Evolutionary conservation across 64 coral and sea anemone genomes (phyloP), one percentile per base, ranked within the genome.

Genomic region (Porites australiensis): DNA sequence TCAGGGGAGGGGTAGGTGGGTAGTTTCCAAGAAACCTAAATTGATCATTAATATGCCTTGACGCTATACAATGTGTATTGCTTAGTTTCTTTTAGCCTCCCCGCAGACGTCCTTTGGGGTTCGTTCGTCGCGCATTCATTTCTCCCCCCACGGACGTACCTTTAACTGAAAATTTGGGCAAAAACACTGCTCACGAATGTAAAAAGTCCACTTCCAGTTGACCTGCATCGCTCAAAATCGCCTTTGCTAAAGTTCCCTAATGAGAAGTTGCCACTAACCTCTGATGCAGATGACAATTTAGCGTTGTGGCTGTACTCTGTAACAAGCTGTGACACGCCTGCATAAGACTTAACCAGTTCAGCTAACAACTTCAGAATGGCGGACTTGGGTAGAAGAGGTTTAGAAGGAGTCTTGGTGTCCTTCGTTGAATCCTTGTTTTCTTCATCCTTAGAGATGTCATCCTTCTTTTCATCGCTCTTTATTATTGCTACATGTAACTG

Each of bases 311-410:
- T 93, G 78, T 96, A 99, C 44, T 99, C 98, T 21, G 98, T 94
- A 52, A 99, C 93, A 68, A 99, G 83, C 70, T 99, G 98, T 63
- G 94, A 94, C 23, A 99, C 98, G 27, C 94, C 98, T 37, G 90
- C 77, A 50, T 99, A 99, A 0, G 98, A 96, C 57, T 99, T 99
- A 2, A 99, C 98, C 50, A 99, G 49, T 72, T 99, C 98, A 22
- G 94, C 94, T 37, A 99, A 68, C 53, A 99, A 73, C 43, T 86
- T 60, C 9, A 99, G 79, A 58, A 99, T 94, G 72, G 98, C 87
- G 22, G 91, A 96, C 58, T 96, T 99, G 45, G 94, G 79, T 18
- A 99, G 77, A 19, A 99, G 88, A 53, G 95, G 89, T 69, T 99
- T 99, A 20, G 62, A 37, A 7, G 88, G 20, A 8, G 75, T 53